A percentile compares a stretch with the other conserved stretches of the same genome.
Evolutionary conservation across 2,888 invertebrate genomes (phyloP).

Genomic region (Drosophila cognata): DNA sequence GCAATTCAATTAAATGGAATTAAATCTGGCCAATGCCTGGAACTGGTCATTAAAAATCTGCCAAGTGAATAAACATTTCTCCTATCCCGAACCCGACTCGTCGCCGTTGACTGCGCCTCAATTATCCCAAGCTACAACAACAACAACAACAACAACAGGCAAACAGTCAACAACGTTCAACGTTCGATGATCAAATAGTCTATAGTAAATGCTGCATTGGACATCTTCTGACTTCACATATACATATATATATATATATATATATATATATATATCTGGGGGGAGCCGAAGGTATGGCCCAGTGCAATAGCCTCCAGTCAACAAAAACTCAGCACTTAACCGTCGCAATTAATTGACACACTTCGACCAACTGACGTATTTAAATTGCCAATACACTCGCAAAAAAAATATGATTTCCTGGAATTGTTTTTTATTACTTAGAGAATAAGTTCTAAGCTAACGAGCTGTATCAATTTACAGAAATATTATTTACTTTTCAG

Average conservation of each 20-base stretch:
- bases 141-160: slow-evolving; percentile 3
- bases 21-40: slow-evolving; percentile 61
- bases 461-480: background rate
- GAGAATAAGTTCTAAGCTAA: background rate
- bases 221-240: background rate
- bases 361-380: slow-evolving; percentile 30
- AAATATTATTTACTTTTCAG: background rate
- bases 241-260: background rate
- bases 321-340: slow-evolving; percentile 47
- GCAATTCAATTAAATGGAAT: slow-evolving; percentile 71
- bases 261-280: background rate
- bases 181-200: slow-evolving; percentile 14
- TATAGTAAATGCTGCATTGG: slow-evolving; percentile 30
- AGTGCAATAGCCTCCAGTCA: slow-evolving; percentile 49
- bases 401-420: background rate
- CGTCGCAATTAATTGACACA: slow-evolving; percentile 64
- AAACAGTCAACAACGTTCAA: slow-evolving; percentile 16
- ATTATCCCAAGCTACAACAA: slow-evolving; percentile 34
- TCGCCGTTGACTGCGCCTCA: slow-evolving; percentile 23
- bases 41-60: slow-evolving; percentile 20
- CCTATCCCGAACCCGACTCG: background rate
- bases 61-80: slow-evolving; percentile 8
- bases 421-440: background rate
- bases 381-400: slow-evolving; percentile 40
- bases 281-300: background rate